Conservation (phyloP, 1,140 invertebrate genomes). For the Heliconius melpomene region DNA sequence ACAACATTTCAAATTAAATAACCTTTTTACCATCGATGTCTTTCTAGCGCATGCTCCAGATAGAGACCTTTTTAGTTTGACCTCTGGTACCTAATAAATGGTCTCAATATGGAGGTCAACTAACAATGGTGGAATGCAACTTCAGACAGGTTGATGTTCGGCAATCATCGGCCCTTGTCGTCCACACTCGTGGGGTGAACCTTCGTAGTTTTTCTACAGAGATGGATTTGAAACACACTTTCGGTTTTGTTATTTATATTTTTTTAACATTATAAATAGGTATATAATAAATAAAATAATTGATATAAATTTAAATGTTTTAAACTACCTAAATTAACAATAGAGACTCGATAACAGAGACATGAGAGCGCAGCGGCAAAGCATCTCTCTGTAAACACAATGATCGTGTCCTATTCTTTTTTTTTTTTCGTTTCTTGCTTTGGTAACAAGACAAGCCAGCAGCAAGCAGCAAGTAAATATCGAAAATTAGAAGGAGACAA, state of each 20-base stretch:
- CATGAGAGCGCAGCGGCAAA: too few species aligned
- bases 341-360: too few species aligned
- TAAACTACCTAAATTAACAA: too few species aligned
- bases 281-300: too few species aligned
- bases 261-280: not conserved
- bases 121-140: constrained; percentile 40
- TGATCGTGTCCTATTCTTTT: too few species aligned
- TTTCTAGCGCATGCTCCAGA: constrained; percentile 41
- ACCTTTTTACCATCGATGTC: constrained; percentile 42
- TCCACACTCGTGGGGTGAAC: constrained; percentile 40
- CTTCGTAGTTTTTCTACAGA: constrained; percentile 49
- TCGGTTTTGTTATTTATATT: not conserved
- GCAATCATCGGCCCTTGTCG: constrained; percentile 41
- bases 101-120: constrained; percentile 10
- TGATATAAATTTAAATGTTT: too few species aligned
- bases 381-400: too few species aligned
- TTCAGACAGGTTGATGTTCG: constrained; percentile 53
- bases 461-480: too few species aligned
- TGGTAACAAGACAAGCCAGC: too few species aligned
- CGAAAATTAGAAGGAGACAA: too few species aligned
- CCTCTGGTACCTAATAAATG: constrained; percentile 7
- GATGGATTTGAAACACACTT: constrained; percentile 34
- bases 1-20: constrained; percentile 26
- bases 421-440: too few species aligned
- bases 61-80: constrained; percentile 33